phyloP scores from a whole-genome alignment of 35 echinoderm and acorn worm genomes.

The Patiria miniata region DNA sequence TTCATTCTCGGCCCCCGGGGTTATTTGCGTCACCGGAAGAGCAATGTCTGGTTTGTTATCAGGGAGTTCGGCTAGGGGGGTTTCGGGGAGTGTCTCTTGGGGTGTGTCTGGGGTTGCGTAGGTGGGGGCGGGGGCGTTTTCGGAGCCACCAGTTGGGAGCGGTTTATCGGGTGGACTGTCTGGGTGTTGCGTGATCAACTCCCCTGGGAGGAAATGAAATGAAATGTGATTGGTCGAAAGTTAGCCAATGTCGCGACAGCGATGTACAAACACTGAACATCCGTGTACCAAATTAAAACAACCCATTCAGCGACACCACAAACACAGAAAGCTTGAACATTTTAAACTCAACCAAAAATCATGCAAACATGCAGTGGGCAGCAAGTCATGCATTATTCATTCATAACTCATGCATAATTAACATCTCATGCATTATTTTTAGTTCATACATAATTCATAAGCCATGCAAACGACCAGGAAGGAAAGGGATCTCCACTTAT shows the following conservation, averaged over 20 bases:
- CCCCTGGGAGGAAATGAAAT: constrained; percentile 1
- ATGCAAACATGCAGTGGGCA: neutral
- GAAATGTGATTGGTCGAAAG: neutral
- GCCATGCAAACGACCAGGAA: no score
- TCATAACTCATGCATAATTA: no score
- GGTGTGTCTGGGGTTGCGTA: neutral
- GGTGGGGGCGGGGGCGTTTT: neutral
- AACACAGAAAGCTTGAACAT: neutral
- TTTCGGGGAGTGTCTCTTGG: neutral
- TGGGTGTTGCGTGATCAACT: neutral
- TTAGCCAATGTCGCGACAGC: neutral
- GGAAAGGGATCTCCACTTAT: no score
- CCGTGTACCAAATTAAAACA: neutral
- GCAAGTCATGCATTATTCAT: neutral
- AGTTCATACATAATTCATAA: no score
- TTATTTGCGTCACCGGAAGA: neutral
- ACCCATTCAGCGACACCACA: neutral
- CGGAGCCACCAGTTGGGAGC: no score
- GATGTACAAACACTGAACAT: neutral
- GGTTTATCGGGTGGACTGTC: no score
- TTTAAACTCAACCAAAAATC: neutral
- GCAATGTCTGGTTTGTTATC: neutral
- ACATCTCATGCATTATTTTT: no score
- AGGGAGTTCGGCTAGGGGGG: neutral
- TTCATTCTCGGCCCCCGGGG: neutral